Conservation (phyloP, 2,888 invertebrate species). For the Amiota communis region DNA sequence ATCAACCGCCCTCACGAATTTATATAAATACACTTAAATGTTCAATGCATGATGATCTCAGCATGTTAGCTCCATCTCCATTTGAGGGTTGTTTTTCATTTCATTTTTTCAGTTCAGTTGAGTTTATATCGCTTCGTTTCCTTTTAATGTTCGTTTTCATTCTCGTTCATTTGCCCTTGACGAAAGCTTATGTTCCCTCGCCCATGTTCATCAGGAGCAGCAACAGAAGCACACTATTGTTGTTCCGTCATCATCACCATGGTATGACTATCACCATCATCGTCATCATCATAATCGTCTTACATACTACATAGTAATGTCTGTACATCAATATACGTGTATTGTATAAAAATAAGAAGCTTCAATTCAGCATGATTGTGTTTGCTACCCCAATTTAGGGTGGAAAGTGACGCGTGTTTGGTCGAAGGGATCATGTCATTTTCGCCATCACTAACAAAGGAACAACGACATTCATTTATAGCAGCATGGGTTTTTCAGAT, state of each 20-base stretch:
- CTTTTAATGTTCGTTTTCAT: neutral
- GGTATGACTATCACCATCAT: neutral
- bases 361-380: neutral
- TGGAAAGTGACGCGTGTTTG: neutral
- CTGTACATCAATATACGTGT: too few relatives aligned
- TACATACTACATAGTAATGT: neutral
- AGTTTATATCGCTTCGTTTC: neutral
- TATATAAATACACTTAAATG: neutral
- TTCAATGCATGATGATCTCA: neutral
- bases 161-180: neutral
- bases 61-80: neutral
- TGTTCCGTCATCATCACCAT: neutral
- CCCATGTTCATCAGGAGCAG: neutral
- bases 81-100: slow-evolving; percentile 5
- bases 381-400: neutral
- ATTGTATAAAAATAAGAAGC: neutral
- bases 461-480: too few relatives aligned
- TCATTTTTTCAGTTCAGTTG: too few relatives aligned
- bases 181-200: neutral
- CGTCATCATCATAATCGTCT: neutral
- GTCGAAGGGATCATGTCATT: neutral
- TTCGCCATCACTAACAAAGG: neutral
- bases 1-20: slow-evolving; percentile 46
- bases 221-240: neutral
- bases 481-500: too few relatives aligned